A percentile compares a stretch with the other conserved stretches of the same genome.
Conservation (phyloP, 2,888 invertebrate genomes). For the Ferrisia virgata region DNA sequence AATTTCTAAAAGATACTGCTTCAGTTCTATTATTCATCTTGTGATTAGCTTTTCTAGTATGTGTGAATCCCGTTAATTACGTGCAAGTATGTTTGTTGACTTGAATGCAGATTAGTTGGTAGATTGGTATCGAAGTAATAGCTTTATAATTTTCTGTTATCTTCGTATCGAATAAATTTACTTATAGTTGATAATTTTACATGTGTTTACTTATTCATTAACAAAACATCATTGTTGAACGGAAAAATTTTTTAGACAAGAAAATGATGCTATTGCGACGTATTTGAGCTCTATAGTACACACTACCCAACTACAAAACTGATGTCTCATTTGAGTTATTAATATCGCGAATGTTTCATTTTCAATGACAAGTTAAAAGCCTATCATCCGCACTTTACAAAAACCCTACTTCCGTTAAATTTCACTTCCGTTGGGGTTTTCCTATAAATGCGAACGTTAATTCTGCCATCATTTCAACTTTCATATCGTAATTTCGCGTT, state of each 20-base stretch:
- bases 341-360: conserved; percentile 5
- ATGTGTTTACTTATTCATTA: no score
- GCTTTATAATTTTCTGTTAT: no score
- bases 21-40: no score
- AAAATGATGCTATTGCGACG: background rate
- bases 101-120: no score
- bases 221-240: background rate
- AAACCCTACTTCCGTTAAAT: background rate
- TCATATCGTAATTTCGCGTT: background rate
- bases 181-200: no score
- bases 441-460: background rate
- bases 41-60: no score
- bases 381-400: background rate
- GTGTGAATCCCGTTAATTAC: no score
- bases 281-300: background rate
- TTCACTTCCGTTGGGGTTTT: background rate
- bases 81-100: no score
- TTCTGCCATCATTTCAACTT: background rate
- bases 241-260: background rate
- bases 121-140: no score
- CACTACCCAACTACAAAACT: background rate
- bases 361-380: background rate
- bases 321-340: background rate
- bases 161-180: no score
- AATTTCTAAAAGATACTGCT: no score